A percentile compares a stretch with the other conserved stretches of the same genome.
Conservation (phyloP, 2,113 vertebrate species). For the Stegastes partitus region DNA sequence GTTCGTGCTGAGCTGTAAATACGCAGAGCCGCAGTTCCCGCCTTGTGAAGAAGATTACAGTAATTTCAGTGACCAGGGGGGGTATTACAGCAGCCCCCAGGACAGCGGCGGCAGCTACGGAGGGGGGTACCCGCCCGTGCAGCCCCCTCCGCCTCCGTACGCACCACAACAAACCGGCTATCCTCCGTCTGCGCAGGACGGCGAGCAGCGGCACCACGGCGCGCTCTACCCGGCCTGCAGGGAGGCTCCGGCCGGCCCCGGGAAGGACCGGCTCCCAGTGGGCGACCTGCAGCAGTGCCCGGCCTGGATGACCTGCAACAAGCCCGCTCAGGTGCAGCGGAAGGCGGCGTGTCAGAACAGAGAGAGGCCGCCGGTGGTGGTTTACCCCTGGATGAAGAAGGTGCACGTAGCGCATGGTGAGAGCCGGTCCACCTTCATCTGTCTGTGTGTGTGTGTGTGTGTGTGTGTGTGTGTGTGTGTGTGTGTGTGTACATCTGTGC, state of each 20-base stretch:
- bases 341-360: conserved; percentile 67
- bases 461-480: neutral
- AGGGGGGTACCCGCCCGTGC: conserved; percentile 67
- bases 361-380: conserved; percentile 79
- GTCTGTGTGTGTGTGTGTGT: neutral
- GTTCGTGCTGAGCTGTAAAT: conserved; percentile 85
- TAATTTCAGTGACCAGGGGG: conserved; percentile 82
- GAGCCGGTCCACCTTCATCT: neutral
- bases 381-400: conserved; percentile 84
- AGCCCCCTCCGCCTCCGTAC: conserved; percentile 73
- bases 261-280: conserved; percentile 54
- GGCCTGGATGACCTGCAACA: conserved; percentile 77
- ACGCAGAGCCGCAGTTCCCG: conserved; percentile 84
- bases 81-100: conserved; percentile 79
- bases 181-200: conserved; percentile 74
- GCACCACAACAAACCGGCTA: conserved; percentile 76
- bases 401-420: conserved; percentile 80
- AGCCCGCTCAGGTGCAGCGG: conserved; percentile 79
- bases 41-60: conserved; percentile 84
- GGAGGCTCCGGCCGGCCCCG: conserved; percentile 13
- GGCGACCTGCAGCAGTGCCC: conserved; percentile 73
- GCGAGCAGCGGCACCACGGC: conserved; percentile 57
- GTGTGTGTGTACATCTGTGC: neutral
- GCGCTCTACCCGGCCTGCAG: conserved; percentile 60
- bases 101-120: conserved; percentile 76